Percentiles rank a stretch among this genome's conserved stretches.
These are phyloP conservation scores for Cephalopholis sonnerati DNA, from an alignment of 2,113 vertebrate species.

Conservation along the genomic window DNA sequence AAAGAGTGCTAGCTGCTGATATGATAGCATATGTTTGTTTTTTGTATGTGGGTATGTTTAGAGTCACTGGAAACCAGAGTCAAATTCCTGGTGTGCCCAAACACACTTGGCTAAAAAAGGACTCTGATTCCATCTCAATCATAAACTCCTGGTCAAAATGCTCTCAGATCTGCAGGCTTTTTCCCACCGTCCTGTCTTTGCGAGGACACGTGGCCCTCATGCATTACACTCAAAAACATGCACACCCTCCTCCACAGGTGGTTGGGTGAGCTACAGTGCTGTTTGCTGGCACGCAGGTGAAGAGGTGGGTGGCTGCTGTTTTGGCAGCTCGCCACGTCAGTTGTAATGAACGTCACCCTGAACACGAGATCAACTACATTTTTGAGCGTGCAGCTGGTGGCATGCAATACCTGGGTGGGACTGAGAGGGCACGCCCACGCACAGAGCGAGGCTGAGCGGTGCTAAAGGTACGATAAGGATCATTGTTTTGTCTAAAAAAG, in stretches of 20 bases:
- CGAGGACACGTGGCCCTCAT: neutral
- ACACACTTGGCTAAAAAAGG: no score
- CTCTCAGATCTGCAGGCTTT: neutral
- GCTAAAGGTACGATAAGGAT: constrained; percentile 28
- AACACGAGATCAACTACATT: constrained; percentile 7
- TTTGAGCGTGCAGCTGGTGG: constrained; percentile 20
- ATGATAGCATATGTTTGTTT: no score
- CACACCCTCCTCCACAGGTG: neutral
- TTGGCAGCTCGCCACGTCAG: constrained; percentile 12
- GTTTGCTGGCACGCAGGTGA: constrained; percentile 22
- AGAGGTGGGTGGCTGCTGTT: constrained; percentile 16
- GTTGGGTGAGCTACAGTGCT: neutral
- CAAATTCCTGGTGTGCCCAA: no score
- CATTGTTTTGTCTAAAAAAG: constrained; percentile 41
- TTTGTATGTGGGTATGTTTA: no score
- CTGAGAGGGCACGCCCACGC: neutral
- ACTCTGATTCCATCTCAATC: no score
- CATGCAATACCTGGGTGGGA: constrained; percentile 38
- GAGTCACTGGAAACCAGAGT: no score
- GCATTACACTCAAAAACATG: neutral
- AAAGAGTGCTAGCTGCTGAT: no score
- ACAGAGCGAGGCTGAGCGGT: neutral
- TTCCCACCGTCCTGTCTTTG: neutral
- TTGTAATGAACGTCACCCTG: neutral
- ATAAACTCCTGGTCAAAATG: no score